Base-by-base conservation (phyloP, 2,113 vertebrate genomes). In the Eolophus roseicapilla region DNA sequence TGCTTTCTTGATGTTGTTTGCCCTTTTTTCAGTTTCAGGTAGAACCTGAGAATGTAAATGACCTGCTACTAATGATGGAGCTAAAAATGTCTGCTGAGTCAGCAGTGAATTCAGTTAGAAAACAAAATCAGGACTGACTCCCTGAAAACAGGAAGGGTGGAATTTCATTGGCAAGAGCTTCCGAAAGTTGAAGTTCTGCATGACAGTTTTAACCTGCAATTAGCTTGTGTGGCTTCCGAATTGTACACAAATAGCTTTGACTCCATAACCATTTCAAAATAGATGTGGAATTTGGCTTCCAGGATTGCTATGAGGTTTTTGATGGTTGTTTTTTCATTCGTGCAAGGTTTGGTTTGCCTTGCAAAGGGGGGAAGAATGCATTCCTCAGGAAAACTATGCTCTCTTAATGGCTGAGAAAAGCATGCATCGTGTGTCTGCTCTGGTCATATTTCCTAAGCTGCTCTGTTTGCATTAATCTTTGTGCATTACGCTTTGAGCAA, bases 101-200 rank as follows among this genome's bases (percentile, higher is more conserved):
- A 92, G 71, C 83, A 65, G 33, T 15, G 67, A 31, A 2, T 53
- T 43, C 31, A 15, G 46, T 74, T 81, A 71, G 57, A 52, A 88
- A 91, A 93, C 62, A 86, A 88, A 92, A 86, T 69, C 64, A 59
- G 64, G 28, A 19, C 60, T 75, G 14, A 74, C 78, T 82, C 50
- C 39, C 50, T 89, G 83, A 76, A 93, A 94, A 96, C 86, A 96
- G 90, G 62, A 96, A 81, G 47, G 19, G 80, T 92, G 65, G 86
- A 92, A 89, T 94, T 90, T 82, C 57, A 78, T 41, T 86, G 73
- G 82, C 79, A 86, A 89, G 64, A 80, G 46, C 55, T 82, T 82
- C 35, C 53, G 14, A 47, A 78, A 64, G 60, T 82, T 59, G 64
- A 46, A 80, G 79, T 81, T 93, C 64, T 90, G 39, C 17, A 23